A percentile compares a stretch with the other conserved stretches of the same genome.
Evolutionary conservation across 2,797 vertebrate species (phyloP).

Genomic region (Aulostomus chinensis): DNA sequence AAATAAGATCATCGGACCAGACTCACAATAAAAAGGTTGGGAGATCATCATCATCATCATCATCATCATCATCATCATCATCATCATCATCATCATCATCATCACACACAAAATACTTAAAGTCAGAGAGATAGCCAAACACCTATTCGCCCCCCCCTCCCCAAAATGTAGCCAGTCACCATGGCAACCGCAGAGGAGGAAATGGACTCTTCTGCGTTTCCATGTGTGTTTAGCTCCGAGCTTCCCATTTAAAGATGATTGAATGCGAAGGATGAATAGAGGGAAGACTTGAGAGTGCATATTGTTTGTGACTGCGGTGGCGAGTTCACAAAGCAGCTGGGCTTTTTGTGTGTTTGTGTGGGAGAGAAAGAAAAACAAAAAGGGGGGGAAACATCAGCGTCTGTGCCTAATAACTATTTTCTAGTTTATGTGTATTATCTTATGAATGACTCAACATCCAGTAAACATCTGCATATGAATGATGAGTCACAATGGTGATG

Average conservation of each 20-base stretch:
- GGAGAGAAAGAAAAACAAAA: not conserved
- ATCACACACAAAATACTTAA: conserved; percentile 6
- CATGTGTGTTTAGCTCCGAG: conserved; percentile 31
- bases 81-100: no score
- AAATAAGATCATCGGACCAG: not conserved
- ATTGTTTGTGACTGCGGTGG: not conserved
- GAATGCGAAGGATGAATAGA: conserved; percentile 32
- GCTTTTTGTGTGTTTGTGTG: not conserved
- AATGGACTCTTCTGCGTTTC: conserved; percentile 11
- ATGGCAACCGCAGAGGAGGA: conserved; percentile 33
- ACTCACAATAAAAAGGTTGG: conserved; percentile 14
- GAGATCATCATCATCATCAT: conserved; percentile 30
- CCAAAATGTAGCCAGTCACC: conserved; percentile 34
- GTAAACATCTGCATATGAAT: no score
- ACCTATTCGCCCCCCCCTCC: not conserved
- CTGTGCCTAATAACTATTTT: not conserved
- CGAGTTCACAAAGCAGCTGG: not conserved
- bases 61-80: no score
- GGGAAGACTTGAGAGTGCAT: conserved; percentile 13
- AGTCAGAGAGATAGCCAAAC: conserved; percentile 10
- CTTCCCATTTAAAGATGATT: conserved; percentile 36
- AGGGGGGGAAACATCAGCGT: not conserved
- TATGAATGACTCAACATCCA: no score
- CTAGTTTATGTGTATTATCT: no score
- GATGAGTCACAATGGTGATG: no score